Percentiles rank a stretch among this genome's conserved stretches.
phyloP scores from a whole-genome alignment of 2,113 vertebrate genomes.

The Serinus canaria region DNA sequence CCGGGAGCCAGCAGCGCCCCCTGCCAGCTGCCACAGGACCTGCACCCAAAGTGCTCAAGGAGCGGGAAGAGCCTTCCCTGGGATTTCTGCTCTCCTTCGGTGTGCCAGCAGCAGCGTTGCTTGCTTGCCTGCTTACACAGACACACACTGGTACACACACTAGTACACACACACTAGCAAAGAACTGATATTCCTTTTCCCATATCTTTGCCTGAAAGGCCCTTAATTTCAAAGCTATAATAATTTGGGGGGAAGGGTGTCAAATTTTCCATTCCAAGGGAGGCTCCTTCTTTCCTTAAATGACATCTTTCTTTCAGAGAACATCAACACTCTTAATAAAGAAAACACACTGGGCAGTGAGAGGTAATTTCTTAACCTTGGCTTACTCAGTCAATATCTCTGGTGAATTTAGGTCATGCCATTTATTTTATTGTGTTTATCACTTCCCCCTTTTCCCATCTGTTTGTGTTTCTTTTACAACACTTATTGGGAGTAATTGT shows the following conservation, averaged over 20 bases:
- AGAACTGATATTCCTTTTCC: neutral
- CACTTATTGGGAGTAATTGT: neutral
- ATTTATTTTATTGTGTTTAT: neutral
- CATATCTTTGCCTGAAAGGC: neutral
- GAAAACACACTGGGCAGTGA: neutral
- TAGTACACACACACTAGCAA: no score
- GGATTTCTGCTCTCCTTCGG: neutral
- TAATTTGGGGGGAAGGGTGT: neutral
- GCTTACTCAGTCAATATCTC: neutral
- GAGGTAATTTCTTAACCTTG: neutral
- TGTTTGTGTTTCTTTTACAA: neutral
- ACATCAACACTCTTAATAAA: neutral
- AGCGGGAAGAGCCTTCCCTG: no score
- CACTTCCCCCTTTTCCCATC: neutral
- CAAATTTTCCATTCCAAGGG: neutral
- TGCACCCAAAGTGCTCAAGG: accelerated
- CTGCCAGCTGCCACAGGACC: neutral
- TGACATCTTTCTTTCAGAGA: neutral
- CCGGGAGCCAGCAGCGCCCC: neutral
- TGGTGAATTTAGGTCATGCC: neutral
- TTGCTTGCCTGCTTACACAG: neutral
- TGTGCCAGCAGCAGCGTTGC: accelerated
- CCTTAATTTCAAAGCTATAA: neutral
- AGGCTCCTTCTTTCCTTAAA: neutral
- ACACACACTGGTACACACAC: neutral